Conservation (phyloP, 2,113 vertebrate genomes). For the Lipophrys pholis region DNA sequence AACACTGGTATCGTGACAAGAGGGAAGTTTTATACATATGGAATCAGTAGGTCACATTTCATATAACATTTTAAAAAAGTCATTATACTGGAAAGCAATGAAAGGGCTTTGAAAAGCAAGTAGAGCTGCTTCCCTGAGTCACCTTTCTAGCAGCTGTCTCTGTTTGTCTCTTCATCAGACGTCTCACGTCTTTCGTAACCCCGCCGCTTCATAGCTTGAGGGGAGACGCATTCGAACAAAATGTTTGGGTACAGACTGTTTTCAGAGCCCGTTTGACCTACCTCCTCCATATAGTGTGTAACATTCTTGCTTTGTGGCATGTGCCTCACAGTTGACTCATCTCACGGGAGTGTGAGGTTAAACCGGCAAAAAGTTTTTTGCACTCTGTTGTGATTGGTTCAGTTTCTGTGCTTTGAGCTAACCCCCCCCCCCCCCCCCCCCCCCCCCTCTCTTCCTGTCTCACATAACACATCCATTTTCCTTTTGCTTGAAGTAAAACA, state of each 20-base stretch:
- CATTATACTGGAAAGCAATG: too few relatives aligned
- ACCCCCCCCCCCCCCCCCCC: constrained; percentile 26
- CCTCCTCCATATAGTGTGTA: constrained; percentile 44
- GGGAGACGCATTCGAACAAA: constrained; percentile 47
- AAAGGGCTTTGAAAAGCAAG: too few relatives aligned
- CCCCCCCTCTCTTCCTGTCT: constrained; percentile 30
- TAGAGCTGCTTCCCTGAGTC: neutral
- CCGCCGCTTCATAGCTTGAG: neutral
- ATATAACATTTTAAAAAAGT: too few relatives aligned
- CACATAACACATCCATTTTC: constrained; percentile 47
- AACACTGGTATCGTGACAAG: too few relatives aligned
- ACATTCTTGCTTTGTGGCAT: constrained; percentile 70
- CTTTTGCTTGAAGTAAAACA: constrained; percentile 25
- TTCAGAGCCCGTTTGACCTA: constrained; percentile 41
- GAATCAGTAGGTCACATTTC: too few relatives aligned
- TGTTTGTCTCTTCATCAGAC: neutral
- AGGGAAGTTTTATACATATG: too few relatives aligned
- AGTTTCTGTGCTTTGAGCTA: constrained; percentile 44
- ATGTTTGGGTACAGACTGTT: constrained; percentile 76
- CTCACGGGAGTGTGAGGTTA: constrained; percentile 72
- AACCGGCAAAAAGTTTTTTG: constrained; percentile 66
- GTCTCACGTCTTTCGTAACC: constrained; percentile 12
- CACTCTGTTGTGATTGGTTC: constrained; percentile 63
- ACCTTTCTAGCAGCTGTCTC: neutral
- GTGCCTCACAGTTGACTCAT: constrained; percentile 80